phyloP scores from a whole-genome alignment of 2,888 invertebrate species.

The Lycophotia porphyrea region DNA sequence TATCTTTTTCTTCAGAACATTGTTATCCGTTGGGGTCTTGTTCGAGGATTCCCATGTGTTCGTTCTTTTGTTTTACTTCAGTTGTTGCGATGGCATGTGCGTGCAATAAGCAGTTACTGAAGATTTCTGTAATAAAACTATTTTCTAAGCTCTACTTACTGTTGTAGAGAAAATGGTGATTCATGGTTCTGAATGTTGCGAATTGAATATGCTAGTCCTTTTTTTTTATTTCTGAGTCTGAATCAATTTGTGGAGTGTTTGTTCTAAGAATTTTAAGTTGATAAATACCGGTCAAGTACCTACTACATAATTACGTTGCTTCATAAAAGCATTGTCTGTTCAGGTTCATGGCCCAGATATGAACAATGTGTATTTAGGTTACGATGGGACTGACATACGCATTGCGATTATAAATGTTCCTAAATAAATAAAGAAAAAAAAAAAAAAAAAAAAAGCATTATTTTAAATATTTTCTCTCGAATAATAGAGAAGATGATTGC shows the following conservation, averaged over 20 bases:
- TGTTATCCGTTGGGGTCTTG: slow-evolving; percentile 3
- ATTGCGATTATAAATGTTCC: too few relatives aligned
- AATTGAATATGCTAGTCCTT: slow-evolving; percentile 11
- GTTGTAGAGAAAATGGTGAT: slow-evolving; percentile 44
- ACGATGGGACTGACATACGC: too few relatives aligned
- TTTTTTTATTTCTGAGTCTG: neutral
- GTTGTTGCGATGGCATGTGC: slow-evolving; percentile 36
- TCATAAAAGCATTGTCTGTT: too few relatives aligned
- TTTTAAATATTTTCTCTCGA: neutral
- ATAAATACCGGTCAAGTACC: neutral
- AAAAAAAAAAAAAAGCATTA: too few relatives aligned
- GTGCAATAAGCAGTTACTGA: slow-evolving; percentile 34
- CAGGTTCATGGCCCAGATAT: too few relatives aligned
- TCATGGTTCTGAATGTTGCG: slow-evolving; percentile 32
- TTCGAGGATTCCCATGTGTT: slow-evolving; percentile 27
- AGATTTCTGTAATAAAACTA: slow-evolving; percentile 43
- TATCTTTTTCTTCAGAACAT: neutral
- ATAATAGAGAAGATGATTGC: neutral
- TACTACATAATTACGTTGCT: too few relatives aligned
- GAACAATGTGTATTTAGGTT: too few relatives aligned
- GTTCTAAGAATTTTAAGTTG: neutral
- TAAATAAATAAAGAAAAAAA: too few relatives aligned
- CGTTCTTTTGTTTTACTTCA: slow-evolving; percentile 41
- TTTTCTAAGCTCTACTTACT: slow-evolving; percentile 59
- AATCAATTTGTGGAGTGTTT: neutral